A percentile compares a stretch with the other conserved stretches of the same genome.
Conservation (phyloP, 1,140 invertebrate genomes). For the Drosophila parvula region DNA sequence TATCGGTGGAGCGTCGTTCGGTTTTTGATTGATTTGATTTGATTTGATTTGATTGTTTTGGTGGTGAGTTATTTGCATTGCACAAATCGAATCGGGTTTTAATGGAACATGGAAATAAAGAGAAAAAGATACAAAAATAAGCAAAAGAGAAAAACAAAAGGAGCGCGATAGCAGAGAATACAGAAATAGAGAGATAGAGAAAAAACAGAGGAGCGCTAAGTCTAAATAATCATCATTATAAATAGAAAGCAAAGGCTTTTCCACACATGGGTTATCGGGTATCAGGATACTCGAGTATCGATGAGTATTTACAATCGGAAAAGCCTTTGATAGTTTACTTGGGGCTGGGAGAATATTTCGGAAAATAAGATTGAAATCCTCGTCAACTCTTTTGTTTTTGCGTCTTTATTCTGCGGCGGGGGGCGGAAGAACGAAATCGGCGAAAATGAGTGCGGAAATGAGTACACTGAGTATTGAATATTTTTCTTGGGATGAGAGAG, state of each 20-base stretch:
- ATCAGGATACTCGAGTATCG: background rate
- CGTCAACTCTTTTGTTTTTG: conserved; percentile 60
- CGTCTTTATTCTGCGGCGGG: conserved; percentile 37
- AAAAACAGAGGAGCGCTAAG: conserved; percentile 39
- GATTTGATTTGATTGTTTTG: conserved; percentile 57
- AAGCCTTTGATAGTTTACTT: background rate
- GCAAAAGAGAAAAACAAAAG: conserved; percentile 80
- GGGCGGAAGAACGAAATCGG: conserved; percentile 10
- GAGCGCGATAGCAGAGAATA: conserved; percentile 69
- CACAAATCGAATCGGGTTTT: conserved; percentile 80
- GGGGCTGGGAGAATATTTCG: conserved; percentile 1
- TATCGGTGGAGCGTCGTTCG: conserved; percentile 58
- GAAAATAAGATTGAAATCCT: conserved; percentile 3
- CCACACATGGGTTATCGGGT: conserved; percentile 6
- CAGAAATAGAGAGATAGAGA: conserved; percentile 63
- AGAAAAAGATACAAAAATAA: conserved; percentile 83
- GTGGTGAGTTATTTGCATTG: conserved; percentile 68
- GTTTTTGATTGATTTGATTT: conserved; percentile 49
- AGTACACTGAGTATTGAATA: conserved; percentile 32
- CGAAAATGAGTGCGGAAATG: conserved; percentile 35
- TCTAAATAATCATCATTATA: conserved; percentile 7
- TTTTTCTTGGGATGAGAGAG: conserved; percentile 20
- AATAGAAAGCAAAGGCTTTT: conserved; percentile 1
- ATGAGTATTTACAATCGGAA: conserved; percentile 11
- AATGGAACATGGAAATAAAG: conserved; percentile 83